Evolutionary conservation across 2,113 vertebrate genomes (phyloP).

Genomic region (Callipepla californica): DNA sequence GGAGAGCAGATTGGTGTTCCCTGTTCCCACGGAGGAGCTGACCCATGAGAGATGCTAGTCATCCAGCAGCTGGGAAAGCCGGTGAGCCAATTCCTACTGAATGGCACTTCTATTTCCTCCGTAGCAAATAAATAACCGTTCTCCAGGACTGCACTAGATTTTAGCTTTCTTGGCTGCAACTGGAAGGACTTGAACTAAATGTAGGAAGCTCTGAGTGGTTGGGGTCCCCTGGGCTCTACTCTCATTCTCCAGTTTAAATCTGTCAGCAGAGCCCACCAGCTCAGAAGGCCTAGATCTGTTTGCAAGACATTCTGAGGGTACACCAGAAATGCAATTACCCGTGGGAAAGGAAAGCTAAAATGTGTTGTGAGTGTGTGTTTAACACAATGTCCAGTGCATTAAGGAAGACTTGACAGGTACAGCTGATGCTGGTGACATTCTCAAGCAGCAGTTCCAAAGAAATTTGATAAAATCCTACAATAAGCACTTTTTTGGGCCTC

Average conservation of each 20-base stretch:
- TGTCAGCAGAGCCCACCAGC: slow-evolving; percentile 6
- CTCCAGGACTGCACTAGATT: slow-evolving; percentile 11
- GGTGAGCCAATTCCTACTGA: slow-evolving; percentile 61
- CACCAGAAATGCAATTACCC: background rate
- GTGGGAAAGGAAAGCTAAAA: background rate
- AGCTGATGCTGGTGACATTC: background rate
- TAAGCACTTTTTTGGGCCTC: background rate
- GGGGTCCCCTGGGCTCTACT: slow-evolving; percentile 54
- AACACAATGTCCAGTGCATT: background rate
- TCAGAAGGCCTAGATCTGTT: background rate
- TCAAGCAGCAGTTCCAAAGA: background rate
- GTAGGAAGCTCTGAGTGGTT: slow-evolving; percentile 23
- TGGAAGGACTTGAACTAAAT: slow-evolving; percentile 22
- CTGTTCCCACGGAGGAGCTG: slow-evolving; percentile 27
- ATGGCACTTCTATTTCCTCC: slow-evolving; percentile 69
- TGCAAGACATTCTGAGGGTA: background rate
- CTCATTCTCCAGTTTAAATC: slow-evolving; percentile 38
- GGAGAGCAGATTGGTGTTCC: background rate
- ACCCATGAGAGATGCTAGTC: slow-evolving; percentile 23
- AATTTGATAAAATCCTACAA: background rate
- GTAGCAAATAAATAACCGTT: slow-evolving; percentile 10
- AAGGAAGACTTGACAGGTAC: background rate
- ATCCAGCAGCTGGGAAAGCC: slow-evolving; percentile 61
- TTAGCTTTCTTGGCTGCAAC: background rate
- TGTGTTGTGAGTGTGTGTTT: background rate